Evolutionary conservation across 2,797 vertebrate species (phyloP), one percentile per base, ranked within the genome.

Genomic region (Cercopithecus diana): DNA sequence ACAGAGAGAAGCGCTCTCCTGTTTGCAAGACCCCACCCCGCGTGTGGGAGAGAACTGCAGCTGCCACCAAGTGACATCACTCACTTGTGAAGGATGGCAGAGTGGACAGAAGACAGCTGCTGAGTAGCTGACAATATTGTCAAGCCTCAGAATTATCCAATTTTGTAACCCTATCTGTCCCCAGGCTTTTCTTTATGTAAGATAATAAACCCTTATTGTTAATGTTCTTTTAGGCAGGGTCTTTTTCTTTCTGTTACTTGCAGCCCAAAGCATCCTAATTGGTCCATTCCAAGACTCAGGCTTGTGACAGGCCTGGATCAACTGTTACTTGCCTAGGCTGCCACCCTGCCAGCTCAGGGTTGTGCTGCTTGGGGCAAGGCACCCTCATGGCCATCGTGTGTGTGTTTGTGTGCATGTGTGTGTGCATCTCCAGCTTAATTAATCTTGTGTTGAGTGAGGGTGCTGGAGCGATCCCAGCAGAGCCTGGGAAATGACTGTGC

Each of bases 341-440:
- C 28, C 1, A 0, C 50, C 13, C 22, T 9, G 79, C 15, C 7
- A 67, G 48, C 70, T 73, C 19, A 19, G 48, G 48, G 41, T 33
- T 4, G 33, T 14, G 30, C 10, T 45, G 75, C 52, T 58, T 58
- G 9, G 24, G 48, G 64, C 95, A 30, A 5, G 26, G 57, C 12
- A 7, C 79, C 52, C 73, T 77, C 0, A 2, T 22, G 43, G 75
- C 26, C 3, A 0, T 24, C 0, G 0, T 15, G 48, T 36, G 20
- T 80, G 45, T 36, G 30, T 39, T 3, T 77, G 43, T 76, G 14
- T 75, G 72, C 39, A 36, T 75, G 72, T 43, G 5, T 41, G 36
- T 41, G 39, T 7, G 39, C 39, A 7, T 43, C 92, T 95, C 0
- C 76, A 10, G 92, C 94, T 98, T 98, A 98, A 99, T 99, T 98